Conservation (phyloP, 1,140 invertebrate genomes). For the Apis cerana region DNA sequence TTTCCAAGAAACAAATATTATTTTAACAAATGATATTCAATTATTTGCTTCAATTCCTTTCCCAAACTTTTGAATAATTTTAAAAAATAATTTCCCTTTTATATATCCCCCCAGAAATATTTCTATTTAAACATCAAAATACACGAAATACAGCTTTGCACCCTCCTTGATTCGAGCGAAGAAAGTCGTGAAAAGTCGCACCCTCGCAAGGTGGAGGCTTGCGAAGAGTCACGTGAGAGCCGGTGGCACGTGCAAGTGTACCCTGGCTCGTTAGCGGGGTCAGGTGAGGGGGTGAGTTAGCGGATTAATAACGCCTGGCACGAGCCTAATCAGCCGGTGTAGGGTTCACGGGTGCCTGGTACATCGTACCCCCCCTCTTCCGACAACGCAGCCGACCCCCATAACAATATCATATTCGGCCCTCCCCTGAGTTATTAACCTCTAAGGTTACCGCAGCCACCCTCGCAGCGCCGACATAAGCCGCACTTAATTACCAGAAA, state of each 20-base stretch:
- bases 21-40: no score
- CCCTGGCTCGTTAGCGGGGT: constrained; percentile 67
- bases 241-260: constrained; percentile 59
- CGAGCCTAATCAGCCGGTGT: constrained; percentile 78
- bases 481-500: constrained; percentile 76
- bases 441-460: constrained; percentile 77
- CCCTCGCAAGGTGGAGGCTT: constrained; percentile 1
- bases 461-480: constrained; percentile 65
- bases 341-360: constrained; percentile 73
- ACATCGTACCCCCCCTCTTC: constrained; percentile 53
- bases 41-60: no score
- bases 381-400: constrained; percentile 59
- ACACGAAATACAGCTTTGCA: not conserved
- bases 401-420: constrained; percentile 80
- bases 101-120: not conserved
- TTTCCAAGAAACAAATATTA: no score
- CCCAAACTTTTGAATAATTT: no score
- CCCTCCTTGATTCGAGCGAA: not conserved
- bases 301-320: constrained; percentile 80
- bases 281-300: constrained; percentile 68
- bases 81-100: no score
- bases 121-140: not conserved
- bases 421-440: constrained; percentile 77
- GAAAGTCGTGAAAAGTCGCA: constrained; percentile 9
- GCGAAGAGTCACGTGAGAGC: constrained; percentile 53